Evolutionary conservation across 2,113 vertebrate species (phyloP), one percentile per base, ranked within the genome.

Genomic region (Platanista minor): DNA sequence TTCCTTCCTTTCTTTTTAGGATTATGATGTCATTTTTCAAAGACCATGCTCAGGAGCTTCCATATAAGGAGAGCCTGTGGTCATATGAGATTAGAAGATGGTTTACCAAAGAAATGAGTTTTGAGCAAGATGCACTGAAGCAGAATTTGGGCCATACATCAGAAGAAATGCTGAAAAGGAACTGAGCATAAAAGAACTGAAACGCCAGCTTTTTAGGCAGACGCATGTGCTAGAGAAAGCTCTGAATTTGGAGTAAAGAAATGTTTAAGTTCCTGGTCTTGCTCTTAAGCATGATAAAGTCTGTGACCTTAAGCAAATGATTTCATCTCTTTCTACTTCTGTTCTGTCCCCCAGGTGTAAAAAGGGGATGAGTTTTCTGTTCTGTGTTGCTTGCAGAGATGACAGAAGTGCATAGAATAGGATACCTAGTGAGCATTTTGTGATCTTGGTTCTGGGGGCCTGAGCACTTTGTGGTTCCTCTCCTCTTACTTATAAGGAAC

Each of bases 1-100:
- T 98, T 96, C 94, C 95, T 98, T 97, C 97, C 97, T 97, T 96
- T 98, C 98, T 98, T 97, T 97, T 96, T 90, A 96, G 71, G 80
- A 97, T 98, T 96, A 98, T 98, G 95, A 98, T 97, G 96, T 96
- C 87, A 98, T 97, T 98, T 98, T 98, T 98, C 98, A 98, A 97
- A 97, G 90, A 87, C 93, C 96, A 95, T 92, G 97, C 97, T 97
- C 41, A 61, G 91, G 67, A 97, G 96, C 96, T 96, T 94, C 4
- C 1, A 92, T 96, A 94, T 97, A 96, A 98, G 93, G 93, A 98
- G 91, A 97, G 97, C 97, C 97, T 97, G 96, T 98, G 98, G 98
- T 97, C 97, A 98, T 96, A 97, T 95, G 67, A 98, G 96, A 98
- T 98, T 95, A 97, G 97, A 98, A 87, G 95, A 97, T 97, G 95